These are phyloP conservation scores for Formica aserva DNA, from an alignment of 2,888 invertebrate species.

Conservation along the genomic window DNA sequence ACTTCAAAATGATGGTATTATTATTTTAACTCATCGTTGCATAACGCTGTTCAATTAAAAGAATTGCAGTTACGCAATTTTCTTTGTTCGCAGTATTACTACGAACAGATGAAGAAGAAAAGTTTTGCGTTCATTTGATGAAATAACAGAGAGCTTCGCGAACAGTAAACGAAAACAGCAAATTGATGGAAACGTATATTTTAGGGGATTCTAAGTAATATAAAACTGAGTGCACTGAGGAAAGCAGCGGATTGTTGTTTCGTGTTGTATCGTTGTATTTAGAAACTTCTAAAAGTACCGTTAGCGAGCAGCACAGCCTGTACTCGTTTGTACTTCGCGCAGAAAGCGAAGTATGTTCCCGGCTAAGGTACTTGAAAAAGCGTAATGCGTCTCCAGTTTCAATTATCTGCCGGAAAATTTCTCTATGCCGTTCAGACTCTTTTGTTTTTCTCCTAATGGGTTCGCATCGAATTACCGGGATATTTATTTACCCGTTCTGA, in stretches of 20 bases:
- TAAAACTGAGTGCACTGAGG: slow-evolving; percentile 35
- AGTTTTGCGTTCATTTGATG: slow-evolving; percentile 20
- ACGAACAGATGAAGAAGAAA: slow-evolving; percentile 9
- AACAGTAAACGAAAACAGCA: slow-evolving; percentile 33
- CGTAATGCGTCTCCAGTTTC: slow-evolving; percentile 67
- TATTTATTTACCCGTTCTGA: slow-evolving; percentile 71
- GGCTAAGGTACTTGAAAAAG: slow-evolving; percentile 32
- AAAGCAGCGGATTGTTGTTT: slow-evolving; percentile 33
- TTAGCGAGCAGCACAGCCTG: slow-evolving; percentile 11
- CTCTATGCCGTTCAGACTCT: slow-evolving; percentile 43
- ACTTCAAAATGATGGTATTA: neutral
- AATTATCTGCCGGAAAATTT: slow-evolving; percentile 69
- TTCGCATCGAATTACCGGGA: slow-evolving; percentile 69
- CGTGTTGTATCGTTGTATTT: slow-evolving; percentile 36
- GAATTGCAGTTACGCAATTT: slow-evolving; percentile 22
- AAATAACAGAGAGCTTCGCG: slow-evolving; percentile 17
- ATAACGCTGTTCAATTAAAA: slow-evolving; percentile 31
- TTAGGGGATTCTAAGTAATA: slow-evolving; percentile 41
- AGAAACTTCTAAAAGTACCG: slow-evolving; percentile 47
- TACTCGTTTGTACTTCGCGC: slow-evolving; percentile 11
- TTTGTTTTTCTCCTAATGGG: slow-evolving; percentile 72
- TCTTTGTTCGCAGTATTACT: neutral
- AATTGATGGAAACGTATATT: slow-evolving; percentile 50
- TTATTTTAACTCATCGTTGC: slow-evolving; percentile 9
- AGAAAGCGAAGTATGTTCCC: slow-evolving; percentile 23